These are phyloP conservation scores for Nanorana parkeri DNA, from an alignment of 2,113 vertebrate species.

Conservation along the genomic window DNA sequence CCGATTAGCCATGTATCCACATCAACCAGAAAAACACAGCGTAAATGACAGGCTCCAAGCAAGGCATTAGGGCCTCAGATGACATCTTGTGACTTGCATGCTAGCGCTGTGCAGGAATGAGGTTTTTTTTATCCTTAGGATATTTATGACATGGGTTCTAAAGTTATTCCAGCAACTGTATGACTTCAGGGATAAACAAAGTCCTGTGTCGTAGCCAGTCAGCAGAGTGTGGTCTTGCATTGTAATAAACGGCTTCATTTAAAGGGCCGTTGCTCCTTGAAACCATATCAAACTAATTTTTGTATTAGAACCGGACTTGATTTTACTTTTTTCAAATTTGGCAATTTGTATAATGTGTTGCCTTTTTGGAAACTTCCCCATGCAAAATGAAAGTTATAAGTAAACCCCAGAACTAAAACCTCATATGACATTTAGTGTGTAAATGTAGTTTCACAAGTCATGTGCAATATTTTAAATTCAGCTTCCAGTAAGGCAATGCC, in stretches of 20 bases:
- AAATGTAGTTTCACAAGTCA: too few relatives aligned
- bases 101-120: constrained; percentile 22
- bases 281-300: too few relatives aligned
- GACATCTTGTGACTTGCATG: neutral
- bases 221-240: neutral
- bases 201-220: neutral
- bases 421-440: too few relatives aligned
- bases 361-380: too few relatives aligned
- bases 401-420: too few relatives aligned
- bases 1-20: constrained; percentile 21
- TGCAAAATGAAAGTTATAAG: too few relatives aligned
- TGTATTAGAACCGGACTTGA: too few relatives aligned
- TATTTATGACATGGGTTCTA: constrained; percentile 20
- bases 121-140: neutral
- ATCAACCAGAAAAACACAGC: constrained; percentile 16
- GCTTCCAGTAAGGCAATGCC: too few relatives aligned
- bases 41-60: constrained; percentile 7
- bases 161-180: constrained; percentile 32
- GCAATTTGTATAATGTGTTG: too few relatives aligned
- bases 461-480: too few relatives aligned
- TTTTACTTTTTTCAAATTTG: too few relatives aligned
- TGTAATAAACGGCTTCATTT: neutral
- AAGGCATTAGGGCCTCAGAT: constrained; percentile 21
- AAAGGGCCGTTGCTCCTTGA: neutral
- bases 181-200: constrained; percentile 31